Evolutionary conservation across 92 coral and sea anemone species (phyloP).

Genomic region (Scolanthus callimorphus): DNA sequence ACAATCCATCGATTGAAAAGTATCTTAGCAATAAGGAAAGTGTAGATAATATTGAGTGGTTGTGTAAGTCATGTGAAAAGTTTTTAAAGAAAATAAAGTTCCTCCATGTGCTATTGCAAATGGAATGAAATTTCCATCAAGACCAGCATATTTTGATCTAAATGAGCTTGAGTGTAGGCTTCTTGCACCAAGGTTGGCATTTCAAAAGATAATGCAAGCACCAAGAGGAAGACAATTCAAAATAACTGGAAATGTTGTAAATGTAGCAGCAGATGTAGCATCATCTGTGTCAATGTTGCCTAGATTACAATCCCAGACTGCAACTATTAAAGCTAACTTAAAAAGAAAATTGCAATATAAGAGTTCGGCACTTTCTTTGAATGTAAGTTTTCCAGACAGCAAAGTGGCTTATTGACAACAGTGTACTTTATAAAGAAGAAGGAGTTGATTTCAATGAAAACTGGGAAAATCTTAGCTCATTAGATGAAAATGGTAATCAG

Average conservation of each 20-base stretch:
- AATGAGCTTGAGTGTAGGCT: neutral
- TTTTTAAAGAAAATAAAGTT: slow-evolving; percentile 45
- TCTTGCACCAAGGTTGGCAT: slow-evolving; percentile 30
- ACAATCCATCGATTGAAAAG: slow-evolving; percentile 32
- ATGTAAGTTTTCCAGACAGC: slow-evolving; percentile 46
- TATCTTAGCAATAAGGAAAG: slow-evolving; percentile 35
- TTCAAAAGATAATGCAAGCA: slow-evolving; percentile 31
- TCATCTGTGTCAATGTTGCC: slow-evolving; percentile 4
- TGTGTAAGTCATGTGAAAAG: slow-evolving; percentile 45
- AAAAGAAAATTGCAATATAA: too few relatives aligned
- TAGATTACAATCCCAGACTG: too few relatives aligned
- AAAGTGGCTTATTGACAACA: slow-evolving; percentile 40
- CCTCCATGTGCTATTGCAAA: slow-evolving; percentile 54
- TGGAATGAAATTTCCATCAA: slow-evolving; percentile 43
- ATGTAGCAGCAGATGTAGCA: slow-evolving; percentile 24
- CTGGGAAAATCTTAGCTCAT: too few relatives aligned
- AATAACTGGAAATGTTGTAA: slow-evolving; percentile 35
- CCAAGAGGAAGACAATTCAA: slow-evolving; percentile 42
- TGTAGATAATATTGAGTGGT: slow-evolving; percentile 40
- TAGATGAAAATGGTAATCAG: too few relatives aligned
- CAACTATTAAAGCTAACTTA: slow-evolving; percentile 45
- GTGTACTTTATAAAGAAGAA: too few relatives aligned
- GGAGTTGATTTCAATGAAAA: slow-evolving; percentile 36
- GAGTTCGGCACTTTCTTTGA: slow-evolving; percentile 65
- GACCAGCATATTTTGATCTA: slow-evolving; percentile 18